phyloP scores from a whole-genome alignment of 2,888 invertebrate species.

The Drosophila mettleri region DNA sequence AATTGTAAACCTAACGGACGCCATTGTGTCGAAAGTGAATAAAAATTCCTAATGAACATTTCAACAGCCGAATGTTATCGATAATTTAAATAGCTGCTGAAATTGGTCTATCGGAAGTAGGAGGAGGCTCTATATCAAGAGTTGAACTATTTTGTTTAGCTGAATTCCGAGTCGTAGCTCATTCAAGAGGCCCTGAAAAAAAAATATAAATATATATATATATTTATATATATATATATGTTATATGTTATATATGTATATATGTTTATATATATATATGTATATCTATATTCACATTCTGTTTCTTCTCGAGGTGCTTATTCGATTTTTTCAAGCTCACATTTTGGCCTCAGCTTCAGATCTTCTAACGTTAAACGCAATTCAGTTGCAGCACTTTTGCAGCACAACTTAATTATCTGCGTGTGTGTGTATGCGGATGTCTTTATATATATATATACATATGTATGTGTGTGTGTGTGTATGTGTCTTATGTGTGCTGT shows the following conservation, averaged over 20 bases:
- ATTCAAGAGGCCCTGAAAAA: too few relatives aligned
- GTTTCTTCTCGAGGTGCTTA: neutral
- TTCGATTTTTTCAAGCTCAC: neutral
- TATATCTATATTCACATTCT: neutral
- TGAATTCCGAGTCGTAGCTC: too few relatives aligned
- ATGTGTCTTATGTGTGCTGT: conserved; percentile 4
- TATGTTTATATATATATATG: neutral
- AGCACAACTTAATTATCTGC: conserved; percentile 30
- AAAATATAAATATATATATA: neutral
- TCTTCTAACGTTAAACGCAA: conserved; percentile 23
- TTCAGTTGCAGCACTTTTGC: conserved; percentile 28
- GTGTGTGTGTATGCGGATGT: conserved; percentile 7
- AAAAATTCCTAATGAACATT: neutral
- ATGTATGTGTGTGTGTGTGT: neutral
- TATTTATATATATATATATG: neutral
- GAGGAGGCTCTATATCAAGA: too few relatives aligned
- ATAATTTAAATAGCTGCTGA: neutral
- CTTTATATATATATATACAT: too few relatives aligned
- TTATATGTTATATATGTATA: neutral
- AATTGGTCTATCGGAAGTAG: neutral
- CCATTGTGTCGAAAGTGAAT: neutral
- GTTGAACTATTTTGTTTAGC: too few relatives aligned
- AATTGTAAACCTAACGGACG: neutral
- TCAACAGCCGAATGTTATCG: neutral
- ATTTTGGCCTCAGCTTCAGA: conserved; percentile 4